These are phyloP conservation scores for Procambarus virginalis DNA, from an alignment of 1,140 invertebrate genomes.

Conservation along the genomic window DNA sequence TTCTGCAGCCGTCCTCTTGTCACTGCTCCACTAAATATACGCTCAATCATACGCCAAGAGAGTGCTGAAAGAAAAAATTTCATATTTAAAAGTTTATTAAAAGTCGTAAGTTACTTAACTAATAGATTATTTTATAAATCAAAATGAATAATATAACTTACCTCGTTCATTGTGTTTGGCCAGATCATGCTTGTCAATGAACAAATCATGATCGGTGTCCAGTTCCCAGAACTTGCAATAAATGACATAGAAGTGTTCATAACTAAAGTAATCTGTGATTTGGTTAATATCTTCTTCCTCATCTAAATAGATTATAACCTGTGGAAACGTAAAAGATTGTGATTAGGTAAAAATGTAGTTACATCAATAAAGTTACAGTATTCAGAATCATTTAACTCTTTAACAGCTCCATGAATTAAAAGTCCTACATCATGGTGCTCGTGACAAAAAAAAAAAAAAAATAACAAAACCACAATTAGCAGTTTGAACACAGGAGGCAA, in stretches of 20 bases:
- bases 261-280: constrained; percentile 98
- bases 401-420: no score
- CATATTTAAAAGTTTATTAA: background rate
- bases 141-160: constrained; percentile 75
- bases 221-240: constrained; percentile 99
- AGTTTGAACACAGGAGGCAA: no score
- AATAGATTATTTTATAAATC: background rate
- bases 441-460: no score
- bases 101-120: background rate
- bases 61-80: constrained; percentile 82
- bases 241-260: constrained; percentile 99
- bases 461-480: no score
- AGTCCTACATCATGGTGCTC: no score
- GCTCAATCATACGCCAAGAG: constrained; percentile 94
- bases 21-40: constrained; percentile 98
- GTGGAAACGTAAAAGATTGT: constrained; percentile 20
- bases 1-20: constrained; percentile 80
- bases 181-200: constrained; percentile 94
- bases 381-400: no score
- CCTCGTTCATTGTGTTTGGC: constrained; percentile 95
- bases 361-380: no score
- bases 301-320: constrained; percentile 76
- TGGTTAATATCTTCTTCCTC: constrained; percentile 97
- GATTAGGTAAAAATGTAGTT: background rate
- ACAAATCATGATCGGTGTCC: constrained; percentile 97